Evolutionary conservation across 1,140 invertebrate species (phyloP), one percentile per base, ranked within the genome.

Genomic region (Conopomorpha cramerella): DNA sequence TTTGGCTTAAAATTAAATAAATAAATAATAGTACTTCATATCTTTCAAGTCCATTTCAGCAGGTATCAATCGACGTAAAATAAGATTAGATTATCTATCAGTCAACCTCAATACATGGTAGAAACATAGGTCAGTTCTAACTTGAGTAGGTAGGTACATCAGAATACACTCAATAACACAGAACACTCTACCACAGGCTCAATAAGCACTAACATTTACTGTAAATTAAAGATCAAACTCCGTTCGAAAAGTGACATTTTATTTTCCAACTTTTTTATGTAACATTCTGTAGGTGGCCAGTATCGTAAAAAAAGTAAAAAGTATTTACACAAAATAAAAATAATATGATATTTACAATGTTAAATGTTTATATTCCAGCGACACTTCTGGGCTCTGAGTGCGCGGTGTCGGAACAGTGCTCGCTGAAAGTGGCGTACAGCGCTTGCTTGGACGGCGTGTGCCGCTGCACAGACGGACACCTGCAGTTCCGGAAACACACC

Each of bases 401-500:
- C 51, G 34, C 82, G 16, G 82, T 89, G 2, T 79, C 84, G 11
- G 85, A 88, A 45, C 89, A 92, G 51, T 92, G 89, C 54, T 84
- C 82, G 0, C 59, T 89, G 49, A 89, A 89, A 64, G 89, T 91
- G 10, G 86, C 87, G 1, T 86, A 89, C 54, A 89, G 88, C 49
- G 81, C 78, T 31, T 92, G 89, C 53, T 59, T 84, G n/a, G 82
- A 86, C 28, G 86, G 86, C 7, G 76, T 84, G 3, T 85, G 92
- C 64, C 82, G 86, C 16, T 94, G 92, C 64, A 83, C 87, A 30
- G 84, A 88, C 47, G 89, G 90, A 35, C 90, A 86, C 71, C 73
- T 93, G 28, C 89, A 91, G 54, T 91, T 92, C 71, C 82, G 91
- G 49, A 86, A 90, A 58, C 92, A 95, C 60, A 93, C 91, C 15